A percentile compares a stretch with the other conserved stretches of the same genome.
phyloP scores from a whole-genome alignment of 92 coral and sea anemone species.

The Zoanthus solanderi region DNA sequence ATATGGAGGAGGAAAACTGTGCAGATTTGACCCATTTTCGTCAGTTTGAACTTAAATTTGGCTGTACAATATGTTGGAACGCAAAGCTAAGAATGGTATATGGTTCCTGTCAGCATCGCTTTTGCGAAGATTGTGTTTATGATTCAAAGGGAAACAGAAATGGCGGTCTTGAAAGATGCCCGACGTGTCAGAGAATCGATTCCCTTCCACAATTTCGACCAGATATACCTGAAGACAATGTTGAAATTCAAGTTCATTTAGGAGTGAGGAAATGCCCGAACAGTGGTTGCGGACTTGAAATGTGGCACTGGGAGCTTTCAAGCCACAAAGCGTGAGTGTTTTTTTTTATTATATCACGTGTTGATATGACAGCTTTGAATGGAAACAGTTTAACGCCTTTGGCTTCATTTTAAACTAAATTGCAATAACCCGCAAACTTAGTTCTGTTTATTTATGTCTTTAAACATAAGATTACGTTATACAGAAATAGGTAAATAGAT shows the following conservation, averaged over 20 bases:
- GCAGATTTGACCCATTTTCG: not conserved
- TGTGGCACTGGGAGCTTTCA: constrained; percentile 93
- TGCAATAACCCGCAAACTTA: no score
- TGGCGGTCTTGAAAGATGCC: constrained; percentile 85
- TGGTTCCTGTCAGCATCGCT: constrained; percentile 95
- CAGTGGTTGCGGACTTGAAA: constrained; percentile 78
- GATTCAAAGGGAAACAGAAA: constrained; percentile 74
- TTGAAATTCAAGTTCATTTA: constrained; percentile 76
- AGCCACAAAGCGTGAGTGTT: constrained; percentile 79
- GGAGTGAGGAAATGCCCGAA: constrained; percentile 87
- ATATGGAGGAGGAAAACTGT: not conserved
- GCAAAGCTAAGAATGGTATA: constrained; percentile 92
- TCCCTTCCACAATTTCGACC: constrained; percentile 83
- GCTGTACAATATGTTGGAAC: constrained; percentile 90
- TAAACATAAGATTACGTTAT: no score
- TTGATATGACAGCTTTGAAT: no score
- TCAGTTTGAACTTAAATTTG: constrained; percentile 84
- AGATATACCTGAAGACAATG: constrained; percentile 95
- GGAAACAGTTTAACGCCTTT: no score
- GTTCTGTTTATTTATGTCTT: no score
- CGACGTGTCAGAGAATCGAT: constrained; percentile 86
- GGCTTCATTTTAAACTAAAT: no score
- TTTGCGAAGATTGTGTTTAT: constrained; percentile 89
- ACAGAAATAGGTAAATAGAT: no score
- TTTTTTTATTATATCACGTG: not conserved